These are phyloP conservation scores for Galeopterus variegatus DNA, from an alignment of 2,113 vertebrate species.

Conservation along the genomic window DNA sequence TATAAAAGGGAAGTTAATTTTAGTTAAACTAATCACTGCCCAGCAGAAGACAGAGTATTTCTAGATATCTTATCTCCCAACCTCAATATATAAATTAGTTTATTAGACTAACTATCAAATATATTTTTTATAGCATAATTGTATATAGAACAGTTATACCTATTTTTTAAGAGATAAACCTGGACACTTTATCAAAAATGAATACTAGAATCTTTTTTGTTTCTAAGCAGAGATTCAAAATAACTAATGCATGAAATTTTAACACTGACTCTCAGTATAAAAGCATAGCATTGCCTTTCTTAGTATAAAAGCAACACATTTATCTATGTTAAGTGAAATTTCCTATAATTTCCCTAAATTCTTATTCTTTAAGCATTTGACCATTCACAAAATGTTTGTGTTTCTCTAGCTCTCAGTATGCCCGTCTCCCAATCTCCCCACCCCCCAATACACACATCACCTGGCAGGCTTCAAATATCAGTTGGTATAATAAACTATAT, in stretches of 20 bases:
- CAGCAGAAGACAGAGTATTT: neutral
- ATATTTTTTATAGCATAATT: neutral
- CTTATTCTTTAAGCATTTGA: neutral
- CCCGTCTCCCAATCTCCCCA: neutral
- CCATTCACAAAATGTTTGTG: neutral
- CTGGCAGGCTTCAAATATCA: neutral
- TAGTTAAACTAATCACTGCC: neutral
- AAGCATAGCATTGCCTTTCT: neutral
- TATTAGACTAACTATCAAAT: neutral
- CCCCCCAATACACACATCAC: too few relatives aligned
- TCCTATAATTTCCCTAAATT: neutral
- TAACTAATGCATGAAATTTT: neutral
- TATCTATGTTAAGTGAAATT: slow-evolving; percentile 2
- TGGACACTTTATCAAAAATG: neutral
- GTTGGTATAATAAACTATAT: neutral
- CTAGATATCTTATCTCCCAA: neutral
- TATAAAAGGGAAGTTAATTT: neutral
- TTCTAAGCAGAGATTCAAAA: neutral
- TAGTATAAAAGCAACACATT: neutral
- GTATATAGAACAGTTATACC: neutral
- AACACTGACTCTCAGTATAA: neutral
- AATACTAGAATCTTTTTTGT: neutral
- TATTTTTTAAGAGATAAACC: neutral
- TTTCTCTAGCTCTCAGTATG: neutral
- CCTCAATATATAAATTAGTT: neutral